Evolutionary conservation across 2,797 vertebrate species (phyloP).

Genomic region (Clarias laeviceps): DNA sequence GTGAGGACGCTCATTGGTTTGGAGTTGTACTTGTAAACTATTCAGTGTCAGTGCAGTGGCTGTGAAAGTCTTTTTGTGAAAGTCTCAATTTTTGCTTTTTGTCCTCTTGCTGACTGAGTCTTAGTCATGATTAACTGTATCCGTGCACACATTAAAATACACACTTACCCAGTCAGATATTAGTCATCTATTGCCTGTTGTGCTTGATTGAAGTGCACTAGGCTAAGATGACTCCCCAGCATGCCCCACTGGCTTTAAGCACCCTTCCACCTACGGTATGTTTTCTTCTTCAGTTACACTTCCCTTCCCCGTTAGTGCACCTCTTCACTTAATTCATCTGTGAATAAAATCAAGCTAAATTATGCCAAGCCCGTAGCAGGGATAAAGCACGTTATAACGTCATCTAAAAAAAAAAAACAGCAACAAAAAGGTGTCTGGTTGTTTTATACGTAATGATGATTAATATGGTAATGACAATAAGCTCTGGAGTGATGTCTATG

Average conservation of each 20-base stretch:
- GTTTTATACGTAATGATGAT: neutral
- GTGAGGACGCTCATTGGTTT: neutral
- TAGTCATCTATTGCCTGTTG: conserved; percentile 40
- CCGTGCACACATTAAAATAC: conserved; percentile 66
- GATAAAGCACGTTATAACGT: neutral
- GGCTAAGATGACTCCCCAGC: neutral
- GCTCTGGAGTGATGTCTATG: conserved; percentile 56
- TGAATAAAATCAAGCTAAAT: neutral
- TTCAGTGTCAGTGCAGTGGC: neutral
- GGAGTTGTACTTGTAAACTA: conserved; percentile 45
- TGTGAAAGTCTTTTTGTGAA: neutral
- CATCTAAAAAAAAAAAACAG: neutral
- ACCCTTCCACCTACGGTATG: neutral
- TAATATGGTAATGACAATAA: neutral
- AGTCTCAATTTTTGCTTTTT: conserved; percentile 38
- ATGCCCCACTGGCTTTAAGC: neutral
- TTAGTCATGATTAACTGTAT: conserved; percentile 43
- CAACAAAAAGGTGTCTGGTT: neutral
- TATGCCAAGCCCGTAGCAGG: neutral
- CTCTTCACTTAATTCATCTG: neutral
- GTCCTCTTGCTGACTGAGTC: conserved; percentile 26
- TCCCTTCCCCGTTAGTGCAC: neutral
- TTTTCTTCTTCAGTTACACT: neutral
- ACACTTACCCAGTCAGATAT: conserved; percentile 61
- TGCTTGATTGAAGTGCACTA: conserved; percentile 44